Conservation (phyloP, 1,140 invertebrate species). For the Lysiphlebus fabarum region DNA sequence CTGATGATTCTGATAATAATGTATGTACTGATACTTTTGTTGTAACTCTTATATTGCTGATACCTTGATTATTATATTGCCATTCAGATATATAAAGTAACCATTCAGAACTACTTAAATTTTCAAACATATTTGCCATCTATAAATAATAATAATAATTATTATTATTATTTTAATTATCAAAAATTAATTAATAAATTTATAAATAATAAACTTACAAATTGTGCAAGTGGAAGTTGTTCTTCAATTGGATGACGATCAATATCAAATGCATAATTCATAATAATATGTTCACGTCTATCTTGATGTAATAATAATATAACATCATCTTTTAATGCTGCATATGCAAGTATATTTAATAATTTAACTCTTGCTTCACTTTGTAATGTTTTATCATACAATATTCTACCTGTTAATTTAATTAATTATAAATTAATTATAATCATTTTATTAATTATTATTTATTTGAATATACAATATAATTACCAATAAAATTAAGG, state of each 20-base stretch:
- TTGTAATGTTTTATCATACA: slow-evolving; percentile 62
- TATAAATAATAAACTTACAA: slow-evolving; percentile 62
- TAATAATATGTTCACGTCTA: slow-evolving; percentile 80
- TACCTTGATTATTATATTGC: slow-evolving; percentile 68
- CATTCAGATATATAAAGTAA: slow-evolving; percentile 89
- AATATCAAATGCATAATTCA: slow-evolving; percentile 83
- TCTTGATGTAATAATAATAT: slow-evolving; percentile 88
- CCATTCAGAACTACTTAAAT: slow-evolving; percentile 87
- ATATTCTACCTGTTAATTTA: slow-evolving; percentile 64
- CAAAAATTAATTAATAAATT: background rate
- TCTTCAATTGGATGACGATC: slow-evolving; percentile 74
- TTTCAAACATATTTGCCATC: slow-evolving; percentile 89
- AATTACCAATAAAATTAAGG: slow-evolving; percentile 71
- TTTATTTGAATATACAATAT: slow-evolving; percentile 8
- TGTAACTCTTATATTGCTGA: slow-evolving; percentile 86
- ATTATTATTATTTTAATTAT: too few relatives aligned
- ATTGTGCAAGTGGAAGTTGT: slow-evolving; percentile 74
- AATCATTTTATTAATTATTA: slow-evolving; percentile 1
- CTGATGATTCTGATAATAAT: slow-evolving; percentile 68
- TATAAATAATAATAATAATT: slow-evolving; percentile 44
- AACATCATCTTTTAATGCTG: slow-evolving; percentile 84
- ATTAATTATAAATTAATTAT: slow-evolving; percentile 15
- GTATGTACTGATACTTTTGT: slow-evolving; percentile 88
- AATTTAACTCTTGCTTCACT: slow-evolving; percentile 61
- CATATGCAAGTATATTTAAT: slow-evolving; percentile 69